A percentile compares a stretch with the other conserved stretches of the same genome.
phyloP scores from a whole-genome alignment of 2,888 invertebrate species.

The Melanostoma scalare region DNA sequence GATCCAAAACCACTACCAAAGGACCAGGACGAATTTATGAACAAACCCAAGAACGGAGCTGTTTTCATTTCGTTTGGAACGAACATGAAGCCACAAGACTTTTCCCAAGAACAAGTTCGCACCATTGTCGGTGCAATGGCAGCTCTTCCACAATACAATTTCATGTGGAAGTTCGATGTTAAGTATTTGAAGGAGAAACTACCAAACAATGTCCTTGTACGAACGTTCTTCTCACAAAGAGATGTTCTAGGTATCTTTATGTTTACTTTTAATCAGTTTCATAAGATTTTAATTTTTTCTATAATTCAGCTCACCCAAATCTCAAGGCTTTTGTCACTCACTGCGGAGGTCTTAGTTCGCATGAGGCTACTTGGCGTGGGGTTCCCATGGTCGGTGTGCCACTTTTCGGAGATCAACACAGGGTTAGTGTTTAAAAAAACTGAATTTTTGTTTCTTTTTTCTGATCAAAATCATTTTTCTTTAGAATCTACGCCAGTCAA shows the following conservation, averaged over 20 bases:
- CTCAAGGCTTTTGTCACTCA: conserved; percentile 76
- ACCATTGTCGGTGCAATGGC: conserved; percentile 72
- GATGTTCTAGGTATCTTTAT: conserved; percentile 74
- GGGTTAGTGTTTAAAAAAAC: conserved; percentile 45
- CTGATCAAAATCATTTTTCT: not conserved
- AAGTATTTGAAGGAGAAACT: conserved; percentile 63
- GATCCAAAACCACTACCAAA: conserved; percentile 75
- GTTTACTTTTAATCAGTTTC: too few species aligned
- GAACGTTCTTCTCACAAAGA: conserved; percentile 74
- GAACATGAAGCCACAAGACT: conserved; percentile 74
- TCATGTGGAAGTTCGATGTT: conserved; percentile 80
- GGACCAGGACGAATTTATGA: conserved; percentile 76
- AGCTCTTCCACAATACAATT: conserved; percentile 77
- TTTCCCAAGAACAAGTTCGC: conserved; percentile 64
- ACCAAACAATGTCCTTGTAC: conserved; percentile 72
- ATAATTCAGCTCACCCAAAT: not conserved
- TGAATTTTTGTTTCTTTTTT: not conserved
- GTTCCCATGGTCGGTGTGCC: conserved; percentile 79
- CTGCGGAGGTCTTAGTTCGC: conserved; percentile 78
- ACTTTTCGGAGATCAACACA: conserved; percentile 76
- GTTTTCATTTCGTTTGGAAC: conserved; percentile 80
- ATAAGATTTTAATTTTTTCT: too few species aligned
- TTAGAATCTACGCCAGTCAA: conserved; percentile 63
- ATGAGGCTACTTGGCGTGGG: conserved; percentile 78
- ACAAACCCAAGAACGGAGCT: conserved; percentile 77